Conservation (phyloP, 2,797 vertebrate species). For the Microctenopoma lineatum region DNA sequence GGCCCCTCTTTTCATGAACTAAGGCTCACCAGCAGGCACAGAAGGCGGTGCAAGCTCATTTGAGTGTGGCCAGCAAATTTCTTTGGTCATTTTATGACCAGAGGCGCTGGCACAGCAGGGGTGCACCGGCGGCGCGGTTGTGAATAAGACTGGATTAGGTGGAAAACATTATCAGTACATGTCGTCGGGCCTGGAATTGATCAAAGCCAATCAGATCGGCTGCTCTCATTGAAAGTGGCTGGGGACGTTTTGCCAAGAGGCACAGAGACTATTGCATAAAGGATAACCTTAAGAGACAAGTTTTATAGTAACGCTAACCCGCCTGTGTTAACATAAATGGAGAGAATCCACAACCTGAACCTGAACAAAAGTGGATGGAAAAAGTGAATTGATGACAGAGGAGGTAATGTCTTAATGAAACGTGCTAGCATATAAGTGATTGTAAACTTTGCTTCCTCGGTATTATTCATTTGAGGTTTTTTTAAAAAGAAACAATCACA, state of each 20-base stretch:
- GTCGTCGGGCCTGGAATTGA: neutral
- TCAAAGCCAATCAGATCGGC: conserved; percentile 22
- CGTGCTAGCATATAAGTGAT: neutral
- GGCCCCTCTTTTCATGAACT: neutral
- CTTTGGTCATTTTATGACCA: conserved; percentile 9
- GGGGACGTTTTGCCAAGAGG: neutral
- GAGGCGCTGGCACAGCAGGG: neutral
- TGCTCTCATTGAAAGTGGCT: neutral
- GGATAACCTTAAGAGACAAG: neutral
- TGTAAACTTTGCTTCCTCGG: too few species aligned
- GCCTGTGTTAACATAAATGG: neutral
- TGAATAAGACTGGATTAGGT: conserved; percentile 9
- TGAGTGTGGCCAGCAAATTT: conserved; percentile 27
- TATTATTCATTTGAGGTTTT: too few species aligned
- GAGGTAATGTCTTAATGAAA: too few species aligned
- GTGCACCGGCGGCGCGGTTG: neutral
- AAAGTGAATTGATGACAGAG: too few species aligned
- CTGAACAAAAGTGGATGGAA: too few species aligned
- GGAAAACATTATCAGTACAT: conserved; percentile 26
- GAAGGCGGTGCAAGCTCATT: neutral
- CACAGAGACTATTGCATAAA: neutral
- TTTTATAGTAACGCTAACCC: neutral
- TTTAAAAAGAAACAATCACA: neutral
- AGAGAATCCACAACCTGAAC: neutral
- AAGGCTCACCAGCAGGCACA: neutral